These are phyloP conservation scores for Babylonia areolata DNA, from an alignment of 1,140 invertebrate genomes.

Conservation along the genomic window DNA sequence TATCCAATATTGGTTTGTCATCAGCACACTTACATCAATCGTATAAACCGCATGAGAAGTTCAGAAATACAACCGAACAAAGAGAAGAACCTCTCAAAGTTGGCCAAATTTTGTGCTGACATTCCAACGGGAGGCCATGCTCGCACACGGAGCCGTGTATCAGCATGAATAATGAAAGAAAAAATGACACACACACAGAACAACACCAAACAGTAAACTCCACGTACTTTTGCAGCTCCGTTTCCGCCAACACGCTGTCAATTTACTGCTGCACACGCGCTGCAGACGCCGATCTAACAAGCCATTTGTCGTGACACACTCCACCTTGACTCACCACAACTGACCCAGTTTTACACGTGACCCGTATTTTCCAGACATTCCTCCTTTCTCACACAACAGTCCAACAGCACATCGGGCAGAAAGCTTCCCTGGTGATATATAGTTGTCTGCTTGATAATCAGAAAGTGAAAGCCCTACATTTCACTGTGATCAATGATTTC, in stretches of 20 bases:
- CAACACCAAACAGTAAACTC: neutral
- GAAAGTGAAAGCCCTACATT: neutral
- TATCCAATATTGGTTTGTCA: neutral
- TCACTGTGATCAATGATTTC: neutral
- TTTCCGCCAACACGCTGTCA: neutral
- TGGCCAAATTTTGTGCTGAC: neutral
- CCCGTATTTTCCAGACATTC: slow-evolving; percentile 40
- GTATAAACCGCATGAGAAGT: neutral
- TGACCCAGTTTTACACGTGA: slow-evolving; percentile 36
- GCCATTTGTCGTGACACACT: slow-evolving; percentile 29
- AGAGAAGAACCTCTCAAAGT: neutral
- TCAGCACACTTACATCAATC: neutral
- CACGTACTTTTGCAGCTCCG: neutral
- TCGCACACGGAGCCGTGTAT: neutral
- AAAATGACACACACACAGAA: neutral
- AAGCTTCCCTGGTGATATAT: neutral
- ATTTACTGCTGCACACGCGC: neutral
- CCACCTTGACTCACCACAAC: slow-evolving; percentile 37
- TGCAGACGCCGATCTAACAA: neutral
- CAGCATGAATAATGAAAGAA: neutral
- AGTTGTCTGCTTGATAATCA: neutral
- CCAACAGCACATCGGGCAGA: neutral
- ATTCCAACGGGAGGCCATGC: neutral
- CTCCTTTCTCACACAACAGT: slow-evolving; percentile 20
- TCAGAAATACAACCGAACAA: neutral